Evolutionary conservation across 2,888 invertebrate species (phyloP), one percentile per base, ranked within the genome.

Genomic region (Dryobota labecula): DNA sequence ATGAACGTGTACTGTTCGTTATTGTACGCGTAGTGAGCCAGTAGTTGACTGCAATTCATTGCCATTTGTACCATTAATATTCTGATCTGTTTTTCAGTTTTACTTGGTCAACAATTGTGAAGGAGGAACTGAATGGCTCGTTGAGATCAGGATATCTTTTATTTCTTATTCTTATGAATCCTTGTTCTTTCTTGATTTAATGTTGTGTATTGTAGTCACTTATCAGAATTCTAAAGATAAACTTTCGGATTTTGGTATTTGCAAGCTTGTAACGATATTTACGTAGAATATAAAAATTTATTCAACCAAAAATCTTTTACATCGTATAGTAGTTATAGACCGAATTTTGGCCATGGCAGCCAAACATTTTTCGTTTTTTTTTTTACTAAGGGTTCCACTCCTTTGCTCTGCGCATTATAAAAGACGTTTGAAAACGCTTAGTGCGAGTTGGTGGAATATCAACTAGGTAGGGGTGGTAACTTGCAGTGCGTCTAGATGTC

Each of bases 1-100:
- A 49, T 47, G 36, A 63, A 62, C 58, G 62, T 71, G 71, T 53
- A 56, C 13, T 38, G 61, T 58, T 65, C 15, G 41, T 43, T 57
- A 49, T 65, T 77, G 24, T 57, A 47, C 43, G 63, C 43, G 63
- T 30, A 75, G 6, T 57, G 18, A n/a, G 33, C 30, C 18, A 30
- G 57, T 73, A 65, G 36, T 47, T 62, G 20, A 54, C 27, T 68
- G 47, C 41, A 63, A 68, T 62, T 75, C 43, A 64, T 60, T 74
- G 63, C 24, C 54, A 41, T 61, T 27, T 67, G 30, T 54, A 20
- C 49, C 60, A 51, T 53, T n/a, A 27, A 53, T 54, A 53, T 30
- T 30, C 27, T 43, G 20, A 53, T 58, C 9, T 71, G 27, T 30
- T 58, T 58, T 41, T 54, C 20, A 33, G 24, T 57, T 56, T 62